These are phyloP conservation scores for Cheilosia scutellata DNA, from an alignment of 2,888 invertebrate genomes.

Conservation along the genomic window DNA sequence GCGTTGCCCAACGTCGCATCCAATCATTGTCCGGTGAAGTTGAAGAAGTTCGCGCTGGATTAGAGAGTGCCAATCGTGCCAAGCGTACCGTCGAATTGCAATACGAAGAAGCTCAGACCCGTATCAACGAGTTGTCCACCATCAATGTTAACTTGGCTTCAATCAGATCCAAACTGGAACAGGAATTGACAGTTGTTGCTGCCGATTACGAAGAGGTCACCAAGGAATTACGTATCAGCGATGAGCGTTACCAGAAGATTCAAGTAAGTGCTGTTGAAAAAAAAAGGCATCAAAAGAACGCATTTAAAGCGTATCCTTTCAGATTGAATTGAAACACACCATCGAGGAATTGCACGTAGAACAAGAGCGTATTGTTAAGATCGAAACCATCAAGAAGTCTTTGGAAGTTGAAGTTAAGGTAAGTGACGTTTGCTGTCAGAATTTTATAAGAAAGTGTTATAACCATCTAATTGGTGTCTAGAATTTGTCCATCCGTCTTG, in stretches of 20 bases:
- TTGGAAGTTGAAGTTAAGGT: constrained; percentile 98
- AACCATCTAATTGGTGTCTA: constrained; percentile 76
- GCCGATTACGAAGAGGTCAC: constrained; percentile 99
- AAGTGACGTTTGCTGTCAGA: constrained; percentile 12
- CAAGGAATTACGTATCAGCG: constrained; percentile 96
- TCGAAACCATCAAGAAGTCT: constrained; percentile 98
- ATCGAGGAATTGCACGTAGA: constrained; percentile 97
- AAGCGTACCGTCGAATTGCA: constrained; percentile 95
- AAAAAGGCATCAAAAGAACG: neutral
- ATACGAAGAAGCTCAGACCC: constrained; percentile 95
- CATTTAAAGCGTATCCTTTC: constrained; percentile 67
- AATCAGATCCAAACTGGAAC: constrained; percentile 97
- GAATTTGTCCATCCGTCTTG: constrained; percentile 95
- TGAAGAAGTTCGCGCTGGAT: constrained; percentile 97
- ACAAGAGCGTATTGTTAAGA: constrained; percentile 98
- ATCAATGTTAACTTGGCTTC: constrained; percentile 98
- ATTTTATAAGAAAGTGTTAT: neutral
- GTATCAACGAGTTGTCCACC: constrained; percentile 97
- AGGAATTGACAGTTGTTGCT: constrained; percentile 95
- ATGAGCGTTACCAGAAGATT: constrained; percentile 97
- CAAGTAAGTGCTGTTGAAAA: constrained; percentile 84
- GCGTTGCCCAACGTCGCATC: constrained; percentile 94
- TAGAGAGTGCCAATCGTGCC: constrained; percentile 96
- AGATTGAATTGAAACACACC: constrained; percentile 96
- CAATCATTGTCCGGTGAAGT: constrained; percentile 96